A percentile compares a stretch with the other conserved stretches of the same genome.
phyloP scores from a whole-genome alignment of 2,797 vertebrate species.

The Tapirus indicus region DNA sequence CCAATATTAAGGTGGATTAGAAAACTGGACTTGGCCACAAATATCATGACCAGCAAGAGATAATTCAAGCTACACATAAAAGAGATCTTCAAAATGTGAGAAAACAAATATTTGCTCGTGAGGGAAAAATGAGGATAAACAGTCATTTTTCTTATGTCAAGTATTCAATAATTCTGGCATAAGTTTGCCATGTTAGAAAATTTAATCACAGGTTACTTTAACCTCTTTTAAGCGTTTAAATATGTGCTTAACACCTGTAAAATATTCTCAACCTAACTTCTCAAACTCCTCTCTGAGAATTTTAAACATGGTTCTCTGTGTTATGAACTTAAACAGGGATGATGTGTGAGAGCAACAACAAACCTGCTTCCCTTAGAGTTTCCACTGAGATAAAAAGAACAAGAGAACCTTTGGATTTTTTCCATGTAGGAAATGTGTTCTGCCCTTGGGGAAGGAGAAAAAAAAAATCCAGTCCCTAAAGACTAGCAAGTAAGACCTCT shows the following conservation, averaged over 20 bases:
- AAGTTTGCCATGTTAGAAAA: not conserved
- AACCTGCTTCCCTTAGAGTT: not conserved
- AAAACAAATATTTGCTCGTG: not conserved
- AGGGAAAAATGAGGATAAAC: not conserved
- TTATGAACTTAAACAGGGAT: not conserved
- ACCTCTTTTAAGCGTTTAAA: not conserved
- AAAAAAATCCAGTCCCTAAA: not conserved
- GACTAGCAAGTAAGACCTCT: not conserved
- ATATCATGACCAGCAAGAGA: not conserved
- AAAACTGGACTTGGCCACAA: constrained; percentile 4
- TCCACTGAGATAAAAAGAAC: constrained; percentile 30
- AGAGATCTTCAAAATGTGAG: not conserved
- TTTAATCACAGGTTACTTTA: not conserved
- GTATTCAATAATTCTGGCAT: not conserved
- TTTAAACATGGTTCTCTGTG: not conserved
- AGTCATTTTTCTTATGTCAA: not conserved
- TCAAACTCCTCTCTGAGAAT: not conserved
- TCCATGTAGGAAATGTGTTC: not conserved
- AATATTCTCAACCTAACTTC: not conserved
- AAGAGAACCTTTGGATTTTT: constrained; percentile 9
- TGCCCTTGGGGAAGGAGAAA: not conserved
- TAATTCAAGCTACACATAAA: not conserved
- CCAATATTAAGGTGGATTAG: not conserved
- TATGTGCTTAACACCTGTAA: constrained; percentile 4
- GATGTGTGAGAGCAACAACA: not conserved